Percentiles rank a stretch among this genome's conserved stretches.
These are phyloP conservation scores for Albula goreensis DNA, from an alignment of 2,113 vertebrate species.

Conservation along the genomic window DNA sequence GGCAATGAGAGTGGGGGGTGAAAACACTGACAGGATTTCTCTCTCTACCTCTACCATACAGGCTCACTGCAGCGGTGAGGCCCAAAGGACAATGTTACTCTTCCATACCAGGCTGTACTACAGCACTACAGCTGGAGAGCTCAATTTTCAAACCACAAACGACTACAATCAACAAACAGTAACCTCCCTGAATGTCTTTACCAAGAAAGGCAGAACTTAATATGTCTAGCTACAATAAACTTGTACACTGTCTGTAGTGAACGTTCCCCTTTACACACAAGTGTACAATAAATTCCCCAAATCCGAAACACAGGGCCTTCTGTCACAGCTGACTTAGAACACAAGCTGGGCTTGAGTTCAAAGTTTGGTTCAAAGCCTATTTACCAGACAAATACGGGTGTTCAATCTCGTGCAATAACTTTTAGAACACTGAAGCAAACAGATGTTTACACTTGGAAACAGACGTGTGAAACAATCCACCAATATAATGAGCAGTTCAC, in stretches of 20 bases:
- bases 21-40: too few species aligned
- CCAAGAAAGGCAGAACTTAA: not conserved
- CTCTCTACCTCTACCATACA: too few species aligned
- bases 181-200: not conserved
- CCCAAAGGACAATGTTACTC: not conserved
- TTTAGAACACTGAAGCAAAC: slow-evolving; percentile 21
- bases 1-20: too few species aligned
- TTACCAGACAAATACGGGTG: slow-evolving; percentile 5
- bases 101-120: not conserved
- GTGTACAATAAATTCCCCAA: slow-evolving; percentile 27
- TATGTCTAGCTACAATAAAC: slow-evolving; percentile 4
- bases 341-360: slow-evolving; percentile 39
- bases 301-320: not conserved
- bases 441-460: slow-evolving; percentile 27
- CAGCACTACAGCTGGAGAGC: not conserved
- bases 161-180: slow-evolving; percentile 8
- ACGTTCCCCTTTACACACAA: slow-evolving; percentile 26
- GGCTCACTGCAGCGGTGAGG: too few species aligned
- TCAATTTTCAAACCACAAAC: not conserved
- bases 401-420: slow-evolving; percentile 15
- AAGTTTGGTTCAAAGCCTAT: slow-evolving; percentile 38
- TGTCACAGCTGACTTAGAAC: slow-evolving; percentile 39
- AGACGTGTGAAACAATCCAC: not conserved
- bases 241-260: not conserved
- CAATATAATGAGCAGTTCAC: slow-evolving; percentile 20